Conservation (phyloP, 2,113 vertebrate species). For the Pelodiscus sinensis region DNA sequence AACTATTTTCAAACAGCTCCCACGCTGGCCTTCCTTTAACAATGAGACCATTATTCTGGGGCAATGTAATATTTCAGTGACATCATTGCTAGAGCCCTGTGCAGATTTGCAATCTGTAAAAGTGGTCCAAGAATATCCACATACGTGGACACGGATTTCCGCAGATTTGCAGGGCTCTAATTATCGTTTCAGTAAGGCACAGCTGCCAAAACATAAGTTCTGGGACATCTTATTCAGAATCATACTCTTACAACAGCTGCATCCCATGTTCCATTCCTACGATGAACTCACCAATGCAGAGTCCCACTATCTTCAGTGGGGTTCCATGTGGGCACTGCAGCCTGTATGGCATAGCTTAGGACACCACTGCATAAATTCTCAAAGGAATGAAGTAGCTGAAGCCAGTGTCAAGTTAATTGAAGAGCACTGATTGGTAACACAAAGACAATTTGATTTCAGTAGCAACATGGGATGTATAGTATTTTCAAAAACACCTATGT, state of each 20-base stretch:
- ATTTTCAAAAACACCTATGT: background rate
- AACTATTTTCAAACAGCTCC: background rate
- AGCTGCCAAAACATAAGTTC: background rate
- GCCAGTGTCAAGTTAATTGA: rapidly evolving
- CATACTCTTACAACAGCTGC: background rate
- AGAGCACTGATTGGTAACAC: background rate
- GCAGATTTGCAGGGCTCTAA: too few relatives aligned
- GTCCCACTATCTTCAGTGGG: background rate
- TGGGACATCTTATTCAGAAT: background rate
- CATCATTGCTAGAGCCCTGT: background rate
- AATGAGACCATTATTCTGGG: background rate
- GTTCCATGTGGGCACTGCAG: background rate
- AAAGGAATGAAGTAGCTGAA: background rate
- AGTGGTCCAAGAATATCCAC: too few relatives aligned
- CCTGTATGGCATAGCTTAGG: background rate
- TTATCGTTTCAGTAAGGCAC: background rate
- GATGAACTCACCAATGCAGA: background rate
- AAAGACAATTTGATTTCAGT: background rate
- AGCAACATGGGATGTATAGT: background rate
- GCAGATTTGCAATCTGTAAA: too few relatives aligned
- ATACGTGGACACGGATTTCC: too few relatives aligned
- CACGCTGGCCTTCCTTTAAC: background rate
- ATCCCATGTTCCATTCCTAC: background rate
- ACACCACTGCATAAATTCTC: background rate
- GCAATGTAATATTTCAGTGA: background rate